Evolutionary conservation across 2,113 vertebrate genomes (phyloP), one percentile per base, ranked within the genome.

Genomic region (Bujurquina vittata): DNA sequence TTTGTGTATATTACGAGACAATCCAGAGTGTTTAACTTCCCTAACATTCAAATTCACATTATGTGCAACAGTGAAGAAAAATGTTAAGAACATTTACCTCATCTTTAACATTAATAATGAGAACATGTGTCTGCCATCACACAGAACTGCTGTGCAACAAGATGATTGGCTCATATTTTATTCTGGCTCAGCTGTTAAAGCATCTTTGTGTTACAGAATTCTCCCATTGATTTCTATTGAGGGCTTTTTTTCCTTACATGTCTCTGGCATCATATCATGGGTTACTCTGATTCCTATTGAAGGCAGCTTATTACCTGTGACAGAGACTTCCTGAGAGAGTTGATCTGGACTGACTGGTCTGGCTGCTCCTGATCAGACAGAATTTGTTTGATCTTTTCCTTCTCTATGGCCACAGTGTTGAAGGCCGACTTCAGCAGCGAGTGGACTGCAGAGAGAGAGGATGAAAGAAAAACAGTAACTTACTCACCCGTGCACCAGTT

Each of bases 321-420:
- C 83, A 99, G 96, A 60, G 98, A 99, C 95, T 97, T 98, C 93
- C 97, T 96, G 92, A 99, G 97, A 72, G 97, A 96, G 84, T 95
- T 89, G 94, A 99, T 96, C 94, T 99, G 98, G 65, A 94, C 81
- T 10, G 94, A 96, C 85, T 97, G 97, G 94, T 96, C 96, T 18
- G 95, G 94, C 87, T 97, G 96, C 79, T 98, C 98, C 92, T 98
- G 98, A 80, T 99, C 98, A 7, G 96, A 96, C 91, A 99, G 95
- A 92, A 99, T 96, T 95, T 98, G 97, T 90, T 98, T 99, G 88
- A 99, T 97, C 92, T 99, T 99, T 92, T 99, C 98, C 90, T 99
- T 99, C 94, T 99, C 98, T 89, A 99, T 99, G 84, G 98, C 98
- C 94, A 99, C 97, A 63, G 98, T 99, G 93, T 99, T 99, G 95